Conservation (phyloP, 2,113 vertebrate species). For the Cheirogaleus medius region DNA sequence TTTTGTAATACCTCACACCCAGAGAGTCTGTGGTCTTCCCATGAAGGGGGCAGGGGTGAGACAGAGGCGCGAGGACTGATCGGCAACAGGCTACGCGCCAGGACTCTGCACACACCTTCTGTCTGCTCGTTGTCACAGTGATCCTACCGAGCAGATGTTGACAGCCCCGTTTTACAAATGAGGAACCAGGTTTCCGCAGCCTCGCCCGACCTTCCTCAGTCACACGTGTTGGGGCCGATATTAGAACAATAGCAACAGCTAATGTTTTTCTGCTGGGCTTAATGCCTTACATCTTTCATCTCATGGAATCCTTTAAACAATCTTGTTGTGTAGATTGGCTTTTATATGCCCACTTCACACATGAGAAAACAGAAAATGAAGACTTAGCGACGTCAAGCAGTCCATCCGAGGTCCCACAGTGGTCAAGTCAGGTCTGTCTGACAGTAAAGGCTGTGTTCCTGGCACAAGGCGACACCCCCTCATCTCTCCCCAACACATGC, state of each 20-base stretch:
- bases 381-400: background rate
- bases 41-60: background rate
- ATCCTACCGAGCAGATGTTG: rapidly evolving
- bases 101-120: rapidly evolving
- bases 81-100: rapidly evolving
- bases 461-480: rapidly evolving
- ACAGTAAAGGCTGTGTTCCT: background rate
- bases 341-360: background rate
- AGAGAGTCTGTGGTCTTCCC: background rate
- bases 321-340: no score
- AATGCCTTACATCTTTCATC: background rate
- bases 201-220: rapidly evolving
- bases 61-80: background rate
- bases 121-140: rapidly evolving
- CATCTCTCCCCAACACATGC: rapidly evolving
- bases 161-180: background rate
- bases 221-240: rapidly evolving
- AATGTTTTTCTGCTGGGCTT: background rate
- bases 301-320: background rate
- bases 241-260: background rate
- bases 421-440: background rate
- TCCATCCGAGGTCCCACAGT: background rate
- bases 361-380: background rate
- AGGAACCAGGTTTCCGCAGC: background rate
- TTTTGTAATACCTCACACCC: background rate